phyloP scores from a whole-genome alignment of 1,140 invertebrate species.

The Lanistes nyassanus region DNA sequence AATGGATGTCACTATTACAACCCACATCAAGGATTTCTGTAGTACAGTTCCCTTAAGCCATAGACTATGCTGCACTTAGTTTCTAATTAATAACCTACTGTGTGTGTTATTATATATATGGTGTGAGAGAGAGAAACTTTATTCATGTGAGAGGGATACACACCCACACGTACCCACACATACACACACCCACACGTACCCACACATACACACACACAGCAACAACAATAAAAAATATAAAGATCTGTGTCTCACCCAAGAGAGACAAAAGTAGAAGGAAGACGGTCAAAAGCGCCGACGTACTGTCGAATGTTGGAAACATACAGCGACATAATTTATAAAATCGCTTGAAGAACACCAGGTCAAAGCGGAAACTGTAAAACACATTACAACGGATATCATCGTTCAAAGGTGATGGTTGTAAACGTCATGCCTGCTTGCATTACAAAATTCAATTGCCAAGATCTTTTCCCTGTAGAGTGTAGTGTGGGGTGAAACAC shows the following conservation, averaged over 20 bases:
- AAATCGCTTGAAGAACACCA: constrained; percentile 64
- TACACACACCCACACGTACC: background rate
- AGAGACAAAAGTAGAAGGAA: constrained; percentile 62
- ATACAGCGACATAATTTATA: constrained; percentile 60
- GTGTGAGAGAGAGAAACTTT: background rate
- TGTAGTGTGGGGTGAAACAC: too few species aligned
- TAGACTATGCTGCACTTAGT: background rate
- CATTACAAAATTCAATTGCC: too few species aligned
- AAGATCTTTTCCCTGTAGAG: too few species aligned
- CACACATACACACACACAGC: background rate
- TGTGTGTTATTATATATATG: background rate
- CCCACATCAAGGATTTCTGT: too few species aligned
- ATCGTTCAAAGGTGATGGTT: too few species aligned
- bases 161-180: background rate
- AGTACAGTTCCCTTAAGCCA: background rate
- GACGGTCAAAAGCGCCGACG: constrained; percentile 59
- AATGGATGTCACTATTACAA: too few species aligned
- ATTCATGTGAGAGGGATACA: background rate
- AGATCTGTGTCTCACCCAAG: constrained; percentile 60
- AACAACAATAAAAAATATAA: background rate
- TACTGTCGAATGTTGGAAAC: constrained; percentile 59
- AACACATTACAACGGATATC: too few species aligned
- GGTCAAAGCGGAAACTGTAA: constrained; percentile 62
- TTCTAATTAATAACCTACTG: background rate
- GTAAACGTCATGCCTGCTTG: background rate